Conservation (phyloP, 2,797 vertebrate species). For the Gambusia yucatana region DNA sequence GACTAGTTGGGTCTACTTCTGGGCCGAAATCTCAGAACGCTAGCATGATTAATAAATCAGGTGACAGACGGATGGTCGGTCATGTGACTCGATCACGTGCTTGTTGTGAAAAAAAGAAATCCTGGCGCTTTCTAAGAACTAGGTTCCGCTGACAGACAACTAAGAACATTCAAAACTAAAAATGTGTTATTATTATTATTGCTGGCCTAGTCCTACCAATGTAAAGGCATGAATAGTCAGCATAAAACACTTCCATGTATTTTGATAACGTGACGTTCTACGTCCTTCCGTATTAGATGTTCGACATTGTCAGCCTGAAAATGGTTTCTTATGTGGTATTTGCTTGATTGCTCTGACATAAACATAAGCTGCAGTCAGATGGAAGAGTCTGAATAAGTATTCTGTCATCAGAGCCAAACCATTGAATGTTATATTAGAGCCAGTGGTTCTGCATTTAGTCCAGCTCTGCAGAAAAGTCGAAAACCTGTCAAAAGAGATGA, state of each 20-base stretch:
- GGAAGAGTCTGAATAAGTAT: neutral
- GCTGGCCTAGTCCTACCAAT: neutral
- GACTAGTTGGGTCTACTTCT: neutral
- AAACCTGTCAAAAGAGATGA: neutral
- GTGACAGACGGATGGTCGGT: slow-evolving; percentile 58
- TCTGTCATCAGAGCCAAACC: neutral
- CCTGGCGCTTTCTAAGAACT: neutral
- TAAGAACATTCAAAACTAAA: neutral
- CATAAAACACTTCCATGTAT: neutral
- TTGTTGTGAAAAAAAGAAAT: neutral
- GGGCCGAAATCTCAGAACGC: neutral
- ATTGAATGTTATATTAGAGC: neutral
- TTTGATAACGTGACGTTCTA: neutral
- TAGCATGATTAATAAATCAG: neutral
- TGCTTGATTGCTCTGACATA: neutral
- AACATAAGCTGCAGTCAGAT: neutral
- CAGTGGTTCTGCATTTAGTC: neutral
- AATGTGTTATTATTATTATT: neutral
- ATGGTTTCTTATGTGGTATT: neutral
- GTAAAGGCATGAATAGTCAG: neutral
- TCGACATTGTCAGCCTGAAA: neutral
- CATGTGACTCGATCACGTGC: slow-evolving; percentile 80
- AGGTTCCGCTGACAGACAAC: too few species aligned
- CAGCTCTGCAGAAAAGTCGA: neutral
- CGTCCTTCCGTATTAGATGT: slow-evolving; percentile 6